phyloP scores from a whole-genome alignment of 2,797 vertebrate species.

The Anomalospiza imberbis region DNA sequence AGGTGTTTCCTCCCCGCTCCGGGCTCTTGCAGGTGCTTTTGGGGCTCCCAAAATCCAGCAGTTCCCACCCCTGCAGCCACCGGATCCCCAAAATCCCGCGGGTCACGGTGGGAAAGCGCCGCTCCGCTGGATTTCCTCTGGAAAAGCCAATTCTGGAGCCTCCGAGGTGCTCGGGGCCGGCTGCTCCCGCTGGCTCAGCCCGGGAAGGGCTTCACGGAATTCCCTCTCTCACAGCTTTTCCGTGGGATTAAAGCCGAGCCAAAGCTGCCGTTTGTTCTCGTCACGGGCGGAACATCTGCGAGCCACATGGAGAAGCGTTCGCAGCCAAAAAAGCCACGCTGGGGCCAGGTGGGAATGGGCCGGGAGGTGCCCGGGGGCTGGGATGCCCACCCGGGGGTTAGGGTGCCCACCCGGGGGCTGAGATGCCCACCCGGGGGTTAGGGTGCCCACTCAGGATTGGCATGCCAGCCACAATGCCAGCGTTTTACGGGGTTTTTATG shows the following conservation, averaged over 20 bases:
- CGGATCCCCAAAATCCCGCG: accelerated
- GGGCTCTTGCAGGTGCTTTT: background rate
- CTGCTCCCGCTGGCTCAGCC: background rate
- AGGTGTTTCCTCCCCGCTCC: background rate
- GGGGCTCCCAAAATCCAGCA: background rate
- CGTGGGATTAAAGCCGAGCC: background rate
- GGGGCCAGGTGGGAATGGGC: background rate
- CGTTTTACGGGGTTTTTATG: accelerated
- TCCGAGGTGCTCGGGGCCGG: accelerated
- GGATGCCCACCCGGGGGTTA: too few relatives aligned
- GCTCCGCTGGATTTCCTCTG: background rate
- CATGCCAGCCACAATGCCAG: background rate
- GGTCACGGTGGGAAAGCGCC: too few relatives aligned
- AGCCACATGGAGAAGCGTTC: background rate
- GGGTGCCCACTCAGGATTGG: background rate
- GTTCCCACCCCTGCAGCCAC: accelerated
- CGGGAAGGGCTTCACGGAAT: background rate
- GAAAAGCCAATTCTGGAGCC: background rate
- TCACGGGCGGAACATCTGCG: background rate
- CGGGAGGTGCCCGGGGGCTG: background rate
- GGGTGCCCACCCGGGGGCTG: too few relatives aligned
- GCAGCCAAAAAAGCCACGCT: background rate
- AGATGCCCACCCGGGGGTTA: too few relatives aligned
- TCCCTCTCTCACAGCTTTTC: background rate
- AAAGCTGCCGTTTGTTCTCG: background rate